Evolutionary conservation across 2,113 vertebrate genomes (phyloP), one percentile per base, ranked within the genome.

Genomic region (Malurus melanocephalus): DNA sequence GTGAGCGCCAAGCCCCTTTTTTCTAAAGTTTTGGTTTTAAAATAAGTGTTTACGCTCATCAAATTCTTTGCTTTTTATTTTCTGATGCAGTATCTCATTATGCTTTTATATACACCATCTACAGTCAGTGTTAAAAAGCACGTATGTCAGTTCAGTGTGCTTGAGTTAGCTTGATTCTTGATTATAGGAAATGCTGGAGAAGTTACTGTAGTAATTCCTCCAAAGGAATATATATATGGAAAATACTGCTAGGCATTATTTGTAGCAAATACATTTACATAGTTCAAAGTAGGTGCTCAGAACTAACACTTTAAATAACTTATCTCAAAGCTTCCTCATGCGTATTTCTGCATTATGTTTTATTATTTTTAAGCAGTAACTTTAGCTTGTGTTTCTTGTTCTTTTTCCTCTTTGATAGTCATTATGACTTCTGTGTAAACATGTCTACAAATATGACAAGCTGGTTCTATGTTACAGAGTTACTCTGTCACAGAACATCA

Each of bases 61-160:
- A 69, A 2, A 11, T 33, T 56, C 30, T 76, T 88, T 23, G 4
- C 17, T 0, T 86, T 22, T 6, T 55, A 86, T 56, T 53, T 64
- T 35, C 11, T 45, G 2, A 56, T 57, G 38, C 48, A 49, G 0
- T 61, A 15, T 51, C 28, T 81, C 20, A 5, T 71, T 69, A 27
- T 23, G 45, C 4, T 56, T 89, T 88, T 83, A 7, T 42, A 11
- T 40, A 15, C 4, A 17, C 10, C 24, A 13, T 4, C 1, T 51
- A 28, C 9, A 42, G 20, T 88, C 32, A 20, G 3, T 46, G 9
- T 65, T 78, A 46, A 32, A 46, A 87, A 80, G 42, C 16, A 13
- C 2, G 0, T 60, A 6, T 1, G 2, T 73, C 27, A 27, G 35
- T 45, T 86, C 19, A 28, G 2, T 38, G 21, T 69, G 30, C 32